Evolutionary conservation across 2,888 invertebrate species (phyloP).

Genomic region (Cerastoderma edule): DNA sequence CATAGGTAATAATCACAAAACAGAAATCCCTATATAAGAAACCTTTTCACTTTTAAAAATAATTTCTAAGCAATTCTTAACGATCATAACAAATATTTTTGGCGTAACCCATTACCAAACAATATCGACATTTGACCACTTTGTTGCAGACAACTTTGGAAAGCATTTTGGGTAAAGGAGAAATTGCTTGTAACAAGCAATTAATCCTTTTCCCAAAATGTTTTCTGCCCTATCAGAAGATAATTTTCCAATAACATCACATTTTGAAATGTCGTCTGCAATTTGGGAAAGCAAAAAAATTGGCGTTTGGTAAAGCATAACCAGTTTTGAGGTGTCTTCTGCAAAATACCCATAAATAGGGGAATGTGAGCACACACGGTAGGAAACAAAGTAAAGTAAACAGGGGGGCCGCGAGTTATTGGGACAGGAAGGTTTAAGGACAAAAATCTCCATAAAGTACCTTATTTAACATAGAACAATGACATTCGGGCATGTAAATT

Average conservation of each 20-base stretch:
- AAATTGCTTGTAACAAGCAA: constrained; percentile 7
- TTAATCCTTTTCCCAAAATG: neutral
- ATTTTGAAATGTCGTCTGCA: too few relatives aligned
- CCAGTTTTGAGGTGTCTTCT: too few relatives aligned
- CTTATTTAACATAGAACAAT: constrained; percentile 7
- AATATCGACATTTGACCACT: neutral
- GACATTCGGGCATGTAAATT: constrained; percentile 25
- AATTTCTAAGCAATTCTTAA: too few relatives aligned
- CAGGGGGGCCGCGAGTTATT: too few relatives aligned
- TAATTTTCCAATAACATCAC: too few relatives aligned
- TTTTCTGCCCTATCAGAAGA: too few relatives aligned
- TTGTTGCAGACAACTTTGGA: neutral
- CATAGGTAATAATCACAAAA: too few relatives aligned
- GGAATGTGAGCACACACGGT: neutral
- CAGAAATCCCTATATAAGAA: too few relatives aligned
- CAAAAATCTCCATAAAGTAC: constrained; percentile 3
- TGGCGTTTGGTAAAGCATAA: too few relatives aligned
- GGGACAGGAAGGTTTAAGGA: neutral
- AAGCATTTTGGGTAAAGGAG: neutral
- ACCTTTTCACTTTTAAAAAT: too few relatives aligned
- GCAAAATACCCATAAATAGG: neutral
- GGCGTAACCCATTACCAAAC: neutral
- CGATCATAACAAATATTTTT: too few relatives aligned
- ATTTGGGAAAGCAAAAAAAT: too few relatives aligned
- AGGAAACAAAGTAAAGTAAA: neutral